These are phyloP conservation scores for Ornithoptera priamus DNA, from an alignment of 2,888 invertebrate species.

Conservation along the genomic window DNA sequence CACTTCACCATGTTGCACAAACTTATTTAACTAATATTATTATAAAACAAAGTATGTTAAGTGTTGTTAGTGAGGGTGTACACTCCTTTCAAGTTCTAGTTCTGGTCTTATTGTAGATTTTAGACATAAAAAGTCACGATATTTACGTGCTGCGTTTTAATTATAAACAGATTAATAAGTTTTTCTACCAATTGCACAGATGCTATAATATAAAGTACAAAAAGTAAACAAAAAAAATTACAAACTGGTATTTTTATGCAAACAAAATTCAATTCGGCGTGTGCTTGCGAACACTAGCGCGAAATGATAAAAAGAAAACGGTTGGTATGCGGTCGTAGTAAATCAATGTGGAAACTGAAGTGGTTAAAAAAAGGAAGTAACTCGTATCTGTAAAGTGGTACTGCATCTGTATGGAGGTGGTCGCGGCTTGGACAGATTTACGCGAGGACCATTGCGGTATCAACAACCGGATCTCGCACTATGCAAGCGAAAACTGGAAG, in stretches of 20 bases:
- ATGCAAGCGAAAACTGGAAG: conserved; percentile 37
- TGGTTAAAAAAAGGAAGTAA: conserved; percentile 46
- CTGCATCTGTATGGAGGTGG: conserved; percentile 38
- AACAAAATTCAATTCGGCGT: conserved; percentile 23
- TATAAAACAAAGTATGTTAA: conserved; percentile 1
- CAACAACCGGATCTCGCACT: conserved; percentile 45
- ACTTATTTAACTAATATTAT: conserved; percentile 32
- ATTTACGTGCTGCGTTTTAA: no score
- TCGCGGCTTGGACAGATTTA: conserved; percentile 58
- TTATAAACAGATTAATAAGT: no score
- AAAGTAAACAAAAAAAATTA: background rate
- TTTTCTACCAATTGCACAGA: background rate
- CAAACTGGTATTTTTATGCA: conserved; percentile 4
- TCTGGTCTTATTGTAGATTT: background rate
- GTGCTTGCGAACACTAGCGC: conserved; percentile 19
- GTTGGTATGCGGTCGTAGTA: conserved; percentile 43
- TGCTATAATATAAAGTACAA: background rate
- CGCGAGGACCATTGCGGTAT: conserved; percentile 53
- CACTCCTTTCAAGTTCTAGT: background rate
- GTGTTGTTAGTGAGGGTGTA: background rate
- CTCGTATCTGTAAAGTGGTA: conserved; percentile 40
- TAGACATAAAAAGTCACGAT: background rate
- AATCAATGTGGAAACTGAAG: conserved; percentile 47
- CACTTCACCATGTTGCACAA: conserved; percentile 49
- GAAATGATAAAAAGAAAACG: conserved; percentile 40